Evolutionary conservation across 2,797 vertebrate genomes (phyloP).

Genomic region (Anabas testudineus): DNA sequence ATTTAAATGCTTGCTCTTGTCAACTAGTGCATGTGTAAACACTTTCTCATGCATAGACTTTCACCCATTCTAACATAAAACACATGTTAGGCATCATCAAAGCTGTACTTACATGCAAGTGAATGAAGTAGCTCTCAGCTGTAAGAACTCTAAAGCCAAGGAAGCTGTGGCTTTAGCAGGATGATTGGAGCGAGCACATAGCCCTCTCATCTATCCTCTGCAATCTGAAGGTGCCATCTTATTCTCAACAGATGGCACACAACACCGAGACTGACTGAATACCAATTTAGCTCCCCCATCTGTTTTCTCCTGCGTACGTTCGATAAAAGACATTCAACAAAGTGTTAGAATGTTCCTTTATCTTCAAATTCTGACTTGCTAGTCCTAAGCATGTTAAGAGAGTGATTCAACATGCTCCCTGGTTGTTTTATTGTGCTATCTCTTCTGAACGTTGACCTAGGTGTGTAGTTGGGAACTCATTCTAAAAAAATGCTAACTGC

Average conservation of each 20-base stretch:
- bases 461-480: not conserved
- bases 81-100: slow-evolving; percentile 5
- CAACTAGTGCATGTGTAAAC: not conserved
- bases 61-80: slow-evolving; percentile 1
- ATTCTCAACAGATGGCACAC: slow-evolving; percentile 80
- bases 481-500: too few relatives aligned
- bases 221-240: slow-evolving; percentile 71
- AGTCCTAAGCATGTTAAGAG: slow-evolving; percentile 11
- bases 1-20: not conserved
- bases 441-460: not conserved
- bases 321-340: slow-evolving; percentile 61
- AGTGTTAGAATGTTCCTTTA: slow-evolving; percentile 47
- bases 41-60: slow-evolving; percentile 12
- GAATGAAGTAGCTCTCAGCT: slow-evolving; percentile 44
- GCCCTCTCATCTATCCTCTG: slow-evolving; percentile 70
- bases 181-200: slow-evolving; percentile 57
- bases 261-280: slow-evolving; percentile 75
- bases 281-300: slow-evolving; percentile 79
- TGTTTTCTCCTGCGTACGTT: slow-evolving; percentile 73
- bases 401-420: slow-evolving; percentile 14
- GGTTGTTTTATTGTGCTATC: slow-evolving; percentile 22
- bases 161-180: slow-evolving; percentile 34
- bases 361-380: slow-evolving; percentile 45
- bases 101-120: slow-evolving; percentile 45
- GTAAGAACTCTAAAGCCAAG: slow-evolving; percentile 42